Evolutionary conservation across 2,797 vertebrate genomes (phyloP).

Genomic region (Nyctibius grandis): DNA sequence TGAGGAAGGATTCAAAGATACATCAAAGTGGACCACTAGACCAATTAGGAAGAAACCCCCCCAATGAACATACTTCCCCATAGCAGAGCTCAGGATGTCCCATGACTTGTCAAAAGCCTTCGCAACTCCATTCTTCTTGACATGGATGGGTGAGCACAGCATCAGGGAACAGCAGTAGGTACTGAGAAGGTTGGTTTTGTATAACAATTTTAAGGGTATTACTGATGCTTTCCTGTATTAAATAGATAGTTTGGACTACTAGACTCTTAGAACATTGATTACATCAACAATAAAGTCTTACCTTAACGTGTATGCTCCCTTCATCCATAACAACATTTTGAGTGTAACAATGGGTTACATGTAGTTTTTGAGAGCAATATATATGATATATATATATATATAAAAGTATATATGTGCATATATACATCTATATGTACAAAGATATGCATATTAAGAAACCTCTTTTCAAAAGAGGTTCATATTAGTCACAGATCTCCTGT

Average conservation of each 20-base stretch:
- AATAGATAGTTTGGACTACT: neutral
- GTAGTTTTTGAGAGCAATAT: neutral
- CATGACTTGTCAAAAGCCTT: neutral
- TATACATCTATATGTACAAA: fast-evolving
- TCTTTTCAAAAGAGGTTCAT: neutral
- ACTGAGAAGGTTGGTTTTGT: neutral
- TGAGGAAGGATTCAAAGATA: neutral
- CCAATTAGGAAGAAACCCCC: neutral
- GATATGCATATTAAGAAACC: neutral
- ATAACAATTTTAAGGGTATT: neutral
- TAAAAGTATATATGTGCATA: too few species aligned
- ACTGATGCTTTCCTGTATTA: neutral
- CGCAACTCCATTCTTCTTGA: neutral
- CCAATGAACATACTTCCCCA: neutral
- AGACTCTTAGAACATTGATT: neutral
- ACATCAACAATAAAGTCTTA: neutral
- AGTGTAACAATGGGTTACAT: neutral
- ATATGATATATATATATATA: too few species aligned
- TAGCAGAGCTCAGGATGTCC: neutral
- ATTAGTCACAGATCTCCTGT: neutral
- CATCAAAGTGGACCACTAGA: neutral
- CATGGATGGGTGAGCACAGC: neutral
- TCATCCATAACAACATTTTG: neutral
- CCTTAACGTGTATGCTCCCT: neutral
- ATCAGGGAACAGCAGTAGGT: neutral